phyloP scores from a whole-genome alignment of 2,113 vertebrate species.

The Baryphthengus martii region DNA sequence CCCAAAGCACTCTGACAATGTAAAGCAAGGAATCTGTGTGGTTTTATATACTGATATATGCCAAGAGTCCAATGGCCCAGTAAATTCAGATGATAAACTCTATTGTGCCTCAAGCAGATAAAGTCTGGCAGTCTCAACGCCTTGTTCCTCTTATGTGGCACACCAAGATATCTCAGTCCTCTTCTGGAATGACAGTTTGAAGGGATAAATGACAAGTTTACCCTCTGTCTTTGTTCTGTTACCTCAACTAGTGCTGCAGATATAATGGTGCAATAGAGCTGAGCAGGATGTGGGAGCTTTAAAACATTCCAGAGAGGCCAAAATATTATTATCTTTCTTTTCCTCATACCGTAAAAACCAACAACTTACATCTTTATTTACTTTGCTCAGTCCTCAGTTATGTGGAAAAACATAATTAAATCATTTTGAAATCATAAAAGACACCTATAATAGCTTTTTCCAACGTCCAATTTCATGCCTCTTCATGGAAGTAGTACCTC shows the following conservation, averaged over 20 bases:
- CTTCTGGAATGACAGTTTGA: background rate
- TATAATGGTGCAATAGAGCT: background rate
- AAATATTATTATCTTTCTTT: background rate
- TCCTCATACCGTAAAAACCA: too few species aligned
- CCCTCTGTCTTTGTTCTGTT: background rate
- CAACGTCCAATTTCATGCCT: slow-evolving; percentile 43
- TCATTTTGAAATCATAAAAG: slow-evolving; percentile 47
- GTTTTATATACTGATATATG: background rate
- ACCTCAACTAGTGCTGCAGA: background rate
- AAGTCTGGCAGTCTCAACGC: background rate
- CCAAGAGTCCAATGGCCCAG: background rate
- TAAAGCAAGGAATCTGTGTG: background rate
- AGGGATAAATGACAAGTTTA: background rate
- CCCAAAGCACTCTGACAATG: background rate
- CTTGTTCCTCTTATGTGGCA: background rate
- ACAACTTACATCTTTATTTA: slow-evolving; percentile 41
- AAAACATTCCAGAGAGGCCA: background rate
- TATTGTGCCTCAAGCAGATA: background rate
- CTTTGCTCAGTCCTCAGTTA: background rate
- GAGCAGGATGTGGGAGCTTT: background rate
- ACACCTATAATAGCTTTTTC: slow-evolving; percentile 41
- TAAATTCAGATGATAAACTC: background rate
- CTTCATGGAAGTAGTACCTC: slow-evolving; percentile 48
- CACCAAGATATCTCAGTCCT: background rate
- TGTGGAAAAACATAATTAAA: slow-evolving; percentile 55